These are phyloP conservation scores for Anolis carolinensis DNA, from an alignment of 2,113 vertebrate species.

Conservation along the genomic window DNA sequence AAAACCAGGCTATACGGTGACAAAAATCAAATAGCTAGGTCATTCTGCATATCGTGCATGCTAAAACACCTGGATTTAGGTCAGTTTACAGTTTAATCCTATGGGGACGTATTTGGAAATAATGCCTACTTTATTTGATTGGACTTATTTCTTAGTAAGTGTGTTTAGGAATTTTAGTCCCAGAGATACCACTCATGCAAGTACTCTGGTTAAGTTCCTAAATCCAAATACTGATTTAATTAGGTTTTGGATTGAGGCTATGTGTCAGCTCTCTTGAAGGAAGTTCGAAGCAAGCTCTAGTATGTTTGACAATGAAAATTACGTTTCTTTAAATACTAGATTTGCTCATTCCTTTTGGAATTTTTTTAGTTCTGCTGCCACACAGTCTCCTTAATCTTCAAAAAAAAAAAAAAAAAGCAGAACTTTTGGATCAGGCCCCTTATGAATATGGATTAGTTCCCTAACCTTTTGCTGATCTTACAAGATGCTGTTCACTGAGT, in stretches of 20 bases:
- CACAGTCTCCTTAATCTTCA: conserved; percentile 1
- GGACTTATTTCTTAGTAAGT: not conserved
- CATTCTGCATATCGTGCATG: not conserved
- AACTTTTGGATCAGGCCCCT: conserved; percentile 35
- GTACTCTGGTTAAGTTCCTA: not conserved
- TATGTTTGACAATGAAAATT: conserved; percentile 29
- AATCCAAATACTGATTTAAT: conserved; percentile 7
- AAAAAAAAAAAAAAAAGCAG: not conserved
- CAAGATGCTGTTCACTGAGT: conserved; percentile 62
- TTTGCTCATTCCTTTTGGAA: conserved; percentile 50
- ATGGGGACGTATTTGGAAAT: not conserved
- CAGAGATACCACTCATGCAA: not conserved
- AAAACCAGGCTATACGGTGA: conserved; percentile 63
- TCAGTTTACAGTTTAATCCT: not conserved
- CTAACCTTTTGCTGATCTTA: conserved; percentile 34
- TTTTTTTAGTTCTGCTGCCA: conserved; percentile 54
- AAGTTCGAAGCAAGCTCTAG: conserved; percentile 67
- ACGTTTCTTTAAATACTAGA: conserved; percentile 47
- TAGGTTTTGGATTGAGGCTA: not conserved
- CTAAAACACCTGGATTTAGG: not conserved
- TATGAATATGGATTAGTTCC: not conserved
- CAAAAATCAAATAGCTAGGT: conserved; percentile 39
- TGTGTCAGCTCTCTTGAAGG: conserved; percentile 66
- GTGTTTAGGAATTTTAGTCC: not conserved
- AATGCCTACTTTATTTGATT: not conserved